A percentile compares a stretch with the other conserved stretches of the same genome.
Conservation (phyloP, 2,113 vertebrate species). For the Varanus komodoensis region DNA sequence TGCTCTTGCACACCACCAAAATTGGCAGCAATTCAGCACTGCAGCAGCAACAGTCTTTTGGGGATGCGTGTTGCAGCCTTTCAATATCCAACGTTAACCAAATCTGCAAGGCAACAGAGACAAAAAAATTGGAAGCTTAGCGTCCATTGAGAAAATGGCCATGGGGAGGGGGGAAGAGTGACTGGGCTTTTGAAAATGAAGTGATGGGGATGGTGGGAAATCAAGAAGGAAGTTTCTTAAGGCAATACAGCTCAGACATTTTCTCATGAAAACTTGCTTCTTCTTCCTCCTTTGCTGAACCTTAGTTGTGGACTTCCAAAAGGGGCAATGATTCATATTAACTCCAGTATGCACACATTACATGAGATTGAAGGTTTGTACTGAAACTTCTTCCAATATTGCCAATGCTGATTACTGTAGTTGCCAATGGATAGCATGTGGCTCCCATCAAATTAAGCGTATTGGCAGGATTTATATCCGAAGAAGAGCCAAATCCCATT, state of each 20-base stretch:
- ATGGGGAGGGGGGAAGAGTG: too few relatives aligned
- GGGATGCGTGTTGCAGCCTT: too few relatives aligned
- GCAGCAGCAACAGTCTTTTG: too few relatives aligned
- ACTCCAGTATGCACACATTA: not conserved
- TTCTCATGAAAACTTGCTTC: not conserved
- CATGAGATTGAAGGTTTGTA: not conserved
- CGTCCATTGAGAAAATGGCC: too few relatives aligned
- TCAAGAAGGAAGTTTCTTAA: not conserved
- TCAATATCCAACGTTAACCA: too few relatives aligned
- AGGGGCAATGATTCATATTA: not conserved
- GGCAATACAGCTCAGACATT: not conserved
- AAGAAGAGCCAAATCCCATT: slow-evolving; percentile 42
- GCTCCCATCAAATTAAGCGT: slow-evolving; percentile 34
- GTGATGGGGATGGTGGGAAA: too few relatives aligned
- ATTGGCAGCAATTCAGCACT: too few relatives aligned
- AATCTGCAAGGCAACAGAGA: too few relatives aligned
- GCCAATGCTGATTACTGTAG: not conserved
- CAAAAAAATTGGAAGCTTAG: too few relatives aligned
- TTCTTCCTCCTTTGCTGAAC: not conserved
- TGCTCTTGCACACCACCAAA: too few relatives aligned
- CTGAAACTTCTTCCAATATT: not conserved
- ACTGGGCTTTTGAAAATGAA: too few relatives aligned
- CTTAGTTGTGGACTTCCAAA: not conserved
- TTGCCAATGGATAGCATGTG: slow-evolving; percentile 38
- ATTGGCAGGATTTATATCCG: slow-evolving; percentile 44